Evolutionary conservation across 2,797 vertebrate species (phyloP).

Genomic region (Sparus aurata): DNA sequence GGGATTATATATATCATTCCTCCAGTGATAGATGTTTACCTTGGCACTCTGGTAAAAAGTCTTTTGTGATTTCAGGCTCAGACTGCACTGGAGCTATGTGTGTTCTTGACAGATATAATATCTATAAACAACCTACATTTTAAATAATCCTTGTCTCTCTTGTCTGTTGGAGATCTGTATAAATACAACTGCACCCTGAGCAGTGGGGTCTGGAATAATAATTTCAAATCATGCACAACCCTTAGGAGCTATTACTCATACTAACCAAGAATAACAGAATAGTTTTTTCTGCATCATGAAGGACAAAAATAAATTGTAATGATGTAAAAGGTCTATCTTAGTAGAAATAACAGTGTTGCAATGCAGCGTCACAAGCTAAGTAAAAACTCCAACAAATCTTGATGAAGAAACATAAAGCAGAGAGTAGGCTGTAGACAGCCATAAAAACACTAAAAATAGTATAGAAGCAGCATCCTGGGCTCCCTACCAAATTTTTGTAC

Average conservation of each 20-base stretch:
- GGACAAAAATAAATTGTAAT: background rate
- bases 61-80: background rate
- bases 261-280: background rate
- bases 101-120: background rate
- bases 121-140: background rate
- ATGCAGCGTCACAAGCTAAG: background rate
- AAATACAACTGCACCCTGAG: background rate
- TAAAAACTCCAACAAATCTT: conserved; percentile 1
- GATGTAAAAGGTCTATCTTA: background rate
- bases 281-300: background rate
- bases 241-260: background rate
- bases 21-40: too few relatives aligned
- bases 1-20: too few relatives aligned
- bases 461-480: conserved; percentile 15
- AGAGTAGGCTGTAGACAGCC: conserved; percentile 5
- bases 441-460: conserved; percentile 28
- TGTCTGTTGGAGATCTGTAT: background rate
- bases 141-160: background rate
- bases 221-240: background rate
- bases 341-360: too few relatives aligned
- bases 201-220: background rate
- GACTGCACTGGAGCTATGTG: background rate
- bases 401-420: conserved; percentile 2
- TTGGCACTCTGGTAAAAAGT: background rate
- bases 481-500: conserved; percentile 14